phyloP scores from a whole-genome alignment of 2,797 vertebrate genomes.

The Centroberyx gerrardi region DNA sequence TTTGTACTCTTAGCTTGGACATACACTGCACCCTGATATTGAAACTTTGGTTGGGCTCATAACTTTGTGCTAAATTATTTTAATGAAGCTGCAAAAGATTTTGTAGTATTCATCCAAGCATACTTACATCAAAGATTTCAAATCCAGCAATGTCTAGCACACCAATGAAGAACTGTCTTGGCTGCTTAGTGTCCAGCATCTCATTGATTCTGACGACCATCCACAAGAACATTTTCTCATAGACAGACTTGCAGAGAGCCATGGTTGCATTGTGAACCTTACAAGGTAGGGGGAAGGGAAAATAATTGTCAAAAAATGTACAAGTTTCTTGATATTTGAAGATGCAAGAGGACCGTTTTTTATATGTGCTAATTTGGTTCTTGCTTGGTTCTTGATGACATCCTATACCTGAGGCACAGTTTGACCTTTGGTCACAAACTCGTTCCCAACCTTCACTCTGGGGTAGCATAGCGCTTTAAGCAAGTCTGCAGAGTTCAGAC shows the following conservation, averaged over 20 bases:
- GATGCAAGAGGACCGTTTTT: not conserved
- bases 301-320: conserved; percentile 51
- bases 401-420: conserved; percentile 87
- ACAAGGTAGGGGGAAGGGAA: conserved; percentile 60
- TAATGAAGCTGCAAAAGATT: not conserved
- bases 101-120: not conserved
- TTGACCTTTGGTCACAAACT: conserved; percentile 89
- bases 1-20: not conserved
- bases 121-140: conserved; percentile 89
- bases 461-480: conserved; percentile 87
- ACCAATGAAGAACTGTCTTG: conserved; percentile 90
- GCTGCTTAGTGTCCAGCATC: conserved; percentile 90
- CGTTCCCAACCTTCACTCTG: conserved; percentile 90
- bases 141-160: conserved; percentile 92
- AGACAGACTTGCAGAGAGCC: conserved; percentile 44
- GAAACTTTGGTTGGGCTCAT: not conserved
- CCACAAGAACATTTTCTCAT: conserved; percentile 92
- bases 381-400: not conserved
- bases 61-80: not conserved
- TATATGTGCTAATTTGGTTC: not conserved
- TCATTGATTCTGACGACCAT: conserved; percentile 92
- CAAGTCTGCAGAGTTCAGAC: conserved; percentile 83
- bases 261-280: conserved; percentile 62
- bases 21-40: too few species aligned
- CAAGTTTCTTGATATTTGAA: not conserved